Evolutionary conservation across 1,140 invertebrate genomes (phyloP).

Genomic region (Aphidius ervi): DNA sequence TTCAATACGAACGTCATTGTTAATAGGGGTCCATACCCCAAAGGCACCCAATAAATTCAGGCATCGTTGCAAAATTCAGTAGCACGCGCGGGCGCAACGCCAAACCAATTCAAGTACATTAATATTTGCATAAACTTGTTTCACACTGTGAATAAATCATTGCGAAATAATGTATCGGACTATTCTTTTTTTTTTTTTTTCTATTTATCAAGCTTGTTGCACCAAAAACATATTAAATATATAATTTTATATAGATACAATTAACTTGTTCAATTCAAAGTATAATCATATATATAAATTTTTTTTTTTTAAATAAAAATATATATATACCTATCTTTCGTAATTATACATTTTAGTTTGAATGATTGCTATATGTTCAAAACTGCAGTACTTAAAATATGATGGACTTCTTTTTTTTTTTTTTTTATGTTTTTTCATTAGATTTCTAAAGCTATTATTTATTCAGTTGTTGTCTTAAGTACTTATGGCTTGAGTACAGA

Average conservation of each 20-base stretch:
- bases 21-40: neutral
- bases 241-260: no score
- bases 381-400: no score
- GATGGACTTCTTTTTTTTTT: no score
- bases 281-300: neutral
- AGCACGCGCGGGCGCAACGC: conserved; percentile 37
- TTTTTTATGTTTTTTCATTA: no score
- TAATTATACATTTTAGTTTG: no score
- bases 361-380: no score
- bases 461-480: no score
- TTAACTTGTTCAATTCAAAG: neutral
- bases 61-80: conserved; percentile 38
- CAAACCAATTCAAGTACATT: conserved; percentile 46
- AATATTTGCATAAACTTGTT: conserved; percentile 49
- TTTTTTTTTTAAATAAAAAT: neutral
- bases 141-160: conserved; percentile 37
- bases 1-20: no score
- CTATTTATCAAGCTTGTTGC: neutral
- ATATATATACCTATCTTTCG: no score
- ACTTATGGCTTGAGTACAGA: no score
- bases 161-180: neutral
- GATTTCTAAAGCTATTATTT: no score
- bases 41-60: conserved; percentile 19
- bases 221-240: neutral
- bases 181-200: neutral